Evolutionary conservation across 2,113 vertebrate species (phyloP).

Genomic region (Grus americana): DNA sequence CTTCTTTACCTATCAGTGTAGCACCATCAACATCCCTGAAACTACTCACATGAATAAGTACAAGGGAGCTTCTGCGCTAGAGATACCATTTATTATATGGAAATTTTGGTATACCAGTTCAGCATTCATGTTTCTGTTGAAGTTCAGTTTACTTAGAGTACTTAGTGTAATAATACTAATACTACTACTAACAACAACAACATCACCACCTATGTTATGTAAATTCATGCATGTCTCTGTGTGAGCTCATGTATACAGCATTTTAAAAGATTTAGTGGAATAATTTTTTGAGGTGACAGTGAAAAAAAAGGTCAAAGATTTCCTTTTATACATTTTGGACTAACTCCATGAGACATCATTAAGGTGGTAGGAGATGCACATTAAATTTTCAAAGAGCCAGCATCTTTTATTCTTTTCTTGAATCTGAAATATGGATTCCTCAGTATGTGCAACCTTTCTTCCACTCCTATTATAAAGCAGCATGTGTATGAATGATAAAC

Average conservation of each 20-base stretch:
- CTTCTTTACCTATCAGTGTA: not conserved
- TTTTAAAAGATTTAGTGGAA: not conserved
- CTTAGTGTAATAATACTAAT: not conserved
- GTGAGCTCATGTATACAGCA: not conserved
- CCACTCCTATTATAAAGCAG: not conserved
- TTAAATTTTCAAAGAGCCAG: not conserved
- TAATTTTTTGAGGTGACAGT: not conserved
- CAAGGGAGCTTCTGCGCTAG: not conserved
- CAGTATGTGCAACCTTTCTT: not conserved
- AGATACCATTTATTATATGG: not conserved
- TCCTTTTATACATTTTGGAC: not conserved
- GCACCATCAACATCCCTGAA: not conserved
- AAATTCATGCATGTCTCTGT: not conserved
- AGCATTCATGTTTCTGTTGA: not conserved
- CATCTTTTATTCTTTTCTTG: not conserved
- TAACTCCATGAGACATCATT: not conserved
- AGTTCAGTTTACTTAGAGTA: not conserved
- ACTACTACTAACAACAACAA: not conserved
- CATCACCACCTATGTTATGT: not conserved
- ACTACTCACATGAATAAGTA: not conserved
- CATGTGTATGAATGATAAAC: not conserved
- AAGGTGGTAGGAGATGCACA: not conserved
- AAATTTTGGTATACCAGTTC: not conserved
- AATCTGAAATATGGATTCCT: not conserved
- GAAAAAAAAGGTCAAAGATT: not conserved